A percentile compares a stretch with the other conserved stretches of the same genome.
Conservation (phyloP, 1,140 invertebrate species). For the Drosophila nigromelanica region DNA sequence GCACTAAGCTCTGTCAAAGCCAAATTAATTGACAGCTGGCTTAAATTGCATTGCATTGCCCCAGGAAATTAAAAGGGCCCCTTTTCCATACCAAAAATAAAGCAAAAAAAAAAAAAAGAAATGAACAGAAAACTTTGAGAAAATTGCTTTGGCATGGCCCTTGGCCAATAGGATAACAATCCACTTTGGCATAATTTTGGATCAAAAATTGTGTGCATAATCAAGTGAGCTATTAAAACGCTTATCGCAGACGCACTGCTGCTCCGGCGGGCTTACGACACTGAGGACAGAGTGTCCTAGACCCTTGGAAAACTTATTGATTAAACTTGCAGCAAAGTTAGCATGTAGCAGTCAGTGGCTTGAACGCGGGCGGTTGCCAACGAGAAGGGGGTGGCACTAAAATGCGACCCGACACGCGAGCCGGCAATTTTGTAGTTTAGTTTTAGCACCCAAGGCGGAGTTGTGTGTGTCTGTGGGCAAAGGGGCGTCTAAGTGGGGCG, state of each 20-base stretch:
- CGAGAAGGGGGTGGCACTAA: conserved; percentile 25
- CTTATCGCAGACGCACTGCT: conserved; percentile 57
- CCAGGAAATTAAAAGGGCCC: conserved; percentile 9
- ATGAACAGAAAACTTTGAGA: conserved; percentile 11
- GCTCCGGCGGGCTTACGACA: conserved; percentile 23
- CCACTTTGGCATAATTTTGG: conserved; percentile 75
- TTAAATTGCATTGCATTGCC: conserved; percentile 52
- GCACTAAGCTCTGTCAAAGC: conserved; percentile 21
- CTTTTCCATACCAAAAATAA: background rate
- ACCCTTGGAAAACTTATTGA: conserved; percentile 71
- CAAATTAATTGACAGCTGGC: conserved; percentile 73
- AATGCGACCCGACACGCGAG: conserved; percentile 75
- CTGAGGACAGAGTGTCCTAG: conserved; percentile 13
- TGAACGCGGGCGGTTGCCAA: conserved; percentile 23
- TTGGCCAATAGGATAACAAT: conserved; percentile 61
- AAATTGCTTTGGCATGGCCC: conserved; percentile 56
- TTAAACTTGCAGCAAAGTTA: conserved; percentile 61
- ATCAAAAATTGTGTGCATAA: conserved; percentile 62
- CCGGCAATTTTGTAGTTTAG: conserved; percentile 79
- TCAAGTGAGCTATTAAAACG: conserved; percentile 67
- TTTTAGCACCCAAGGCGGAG: conserved; percentile 74
- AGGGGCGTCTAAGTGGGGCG: conserved; percentile 11
- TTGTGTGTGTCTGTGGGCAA: background rate
- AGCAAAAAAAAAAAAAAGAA: background rate
- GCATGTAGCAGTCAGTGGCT: conserved; percentile 23